phyloP scores from a whole-genome alignment of 2,888 invertebrate species.

The Stegophylla sp. region DNA sequence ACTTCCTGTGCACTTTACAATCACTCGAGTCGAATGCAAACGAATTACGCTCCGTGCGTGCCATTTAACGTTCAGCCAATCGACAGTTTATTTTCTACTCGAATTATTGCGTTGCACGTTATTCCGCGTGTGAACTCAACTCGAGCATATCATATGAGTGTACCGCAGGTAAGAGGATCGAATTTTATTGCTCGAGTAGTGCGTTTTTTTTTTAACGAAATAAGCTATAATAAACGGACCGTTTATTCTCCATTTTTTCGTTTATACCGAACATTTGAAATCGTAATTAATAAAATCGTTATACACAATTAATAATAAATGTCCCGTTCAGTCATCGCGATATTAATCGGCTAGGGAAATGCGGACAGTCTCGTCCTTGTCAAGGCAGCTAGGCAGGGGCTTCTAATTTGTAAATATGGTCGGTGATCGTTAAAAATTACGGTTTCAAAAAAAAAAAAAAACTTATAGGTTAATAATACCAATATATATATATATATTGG shows the following conservation, averaged over 20 bases:
- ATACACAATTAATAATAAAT: neutral
- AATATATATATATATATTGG: no score
- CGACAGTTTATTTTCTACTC: neutral
- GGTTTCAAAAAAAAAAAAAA: no score
- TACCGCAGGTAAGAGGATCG: no score
- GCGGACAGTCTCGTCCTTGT: no score
- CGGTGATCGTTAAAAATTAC: no score
- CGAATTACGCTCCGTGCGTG: neutral
- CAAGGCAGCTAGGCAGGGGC: no score
- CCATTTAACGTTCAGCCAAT: neutral
- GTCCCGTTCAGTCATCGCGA: neutral
- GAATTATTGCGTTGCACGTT: neutral
- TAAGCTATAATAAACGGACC: no score
- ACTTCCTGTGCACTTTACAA: neutral
- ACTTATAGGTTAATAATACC: no score
- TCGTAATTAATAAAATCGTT: neutral
- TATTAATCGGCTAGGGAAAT: neutral
- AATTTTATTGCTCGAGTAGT: neutral
- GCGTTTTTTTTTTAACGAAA: no score
- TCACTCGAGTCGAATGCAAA: neutral
- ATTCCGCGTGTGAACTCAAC: neutral
- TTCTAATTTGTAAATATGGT: no score
- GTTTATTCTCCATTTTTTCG: neutral
- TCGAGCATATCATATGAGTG: neutral
- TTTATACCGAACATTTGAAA: neutral